Base-by-base conservation (phyloP, 2,888 invertebrate genomes). In the Acleris sparsana region DNA sequence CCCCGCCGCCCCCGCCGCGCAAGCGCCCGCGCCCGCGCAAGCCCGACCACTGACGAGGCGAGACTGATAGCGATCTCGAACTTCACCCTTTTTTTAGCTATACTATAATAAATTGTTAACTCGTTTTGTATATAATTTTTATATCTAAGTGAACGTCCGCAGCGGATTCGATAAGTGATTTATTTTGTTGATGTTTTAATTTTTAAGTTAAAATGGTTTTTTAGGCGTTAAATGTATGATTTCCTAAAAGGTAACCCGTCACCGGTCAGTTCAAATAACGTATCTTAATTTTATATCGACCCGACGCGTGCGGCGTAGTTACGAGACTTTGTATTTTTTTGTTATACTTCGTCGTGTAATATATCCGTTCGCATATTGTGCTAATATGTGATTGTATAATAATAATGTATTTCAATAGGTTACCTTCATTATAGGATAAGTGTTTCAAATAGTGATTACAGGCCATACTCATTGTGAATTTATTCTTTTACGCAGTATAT, bases 401-500 rank as follows among this genome's bases (percentile, higher is more conserved):
- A 87, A 85, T 82, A 80, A 69, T 80, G 76, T 87, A 86, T 82
- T 84, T 80, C 75, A 65, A 72, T 88, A 87, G 83, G 82, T 80
- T 83, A 86, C 76, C 77, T 87, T 79, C 73, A 75, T 73, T 72
- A 73, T 82, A 82, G 79, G 62, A 60, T 90, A 89, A 89, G 88
- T 80, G 87, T 89, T 89, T 87, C 85, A 78, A 76, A 86, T 88
- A 88, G 88, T 84, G 77, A 82, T 78, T 83, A 84, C 79, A 80
- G 76, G 88, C 86, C 89, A 90, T 89, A 90, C 89, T 90, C 88
- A 86, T 80, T 78, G 83, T 87, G 89, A 88, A 87, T 87, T 89
- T 88, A 86, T 79, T 81, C 81, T 87, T 80, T 81, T 64, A 49
- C 75, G 79, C 85, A 86, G 83, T 70, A 69, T 78, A 77, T 85